Evolutionary conservation across 2,888 invertebrate genomes (phyloP).

Genomic region (Myopa tessellatipennis): DNA sequence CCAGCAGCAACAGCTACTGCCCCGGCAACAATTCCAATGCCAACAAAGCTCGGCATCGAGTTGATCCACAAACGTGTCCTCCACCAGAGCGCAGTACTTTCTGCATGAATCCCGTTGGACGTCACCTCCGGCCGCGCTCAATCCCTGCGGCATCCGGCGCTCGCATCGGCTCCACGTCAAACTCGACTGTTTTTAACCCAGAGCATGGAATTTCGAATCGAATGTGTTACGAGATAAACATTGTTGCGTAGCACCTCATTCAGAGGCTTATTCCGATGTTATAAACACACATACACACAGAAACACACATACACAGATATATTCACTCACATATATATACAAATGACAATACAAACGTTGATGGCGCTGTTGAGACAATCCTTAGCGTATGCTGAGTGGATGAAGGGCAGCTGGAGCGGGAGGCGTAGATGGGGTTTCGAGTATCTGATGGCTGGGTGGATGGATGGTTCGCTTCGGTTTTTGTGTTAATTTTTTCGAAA

Average conservation of each 20-base stretch:
- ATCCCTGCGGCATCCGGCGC: constrained; percentile 49
- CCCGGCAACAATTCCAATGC: constrained; percentile 23
- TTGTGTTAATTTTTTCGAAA: constrained; percentile 56
- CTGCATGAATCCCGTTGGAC: constrained; percentile 29
- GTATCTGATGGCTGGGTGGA: background rate
- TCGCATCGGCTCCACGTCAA: background rate
- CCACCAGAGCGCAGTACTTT: constrained; percentile 62
- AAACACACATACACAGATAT: constrained; percentile 10
- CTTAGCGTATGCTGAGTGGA: constrained; percentile 29
- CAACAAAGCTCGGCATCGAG: constrained; percentile 51
- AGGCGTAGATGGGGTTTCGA: background rate
- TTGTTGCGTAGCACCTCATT: constrained; percentile 54
- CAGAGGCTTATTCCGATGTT: constrained; percentile 42
- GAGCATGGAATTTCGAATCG: constrained; percentile 35
- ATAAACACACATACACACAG: constrained; percentile 30
- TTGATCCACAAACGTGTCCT: constrained; percentile 64
- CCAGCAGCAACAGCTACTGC: background rate
- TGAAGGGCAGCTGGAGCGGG: background rate
- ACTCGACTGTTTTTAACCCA: constrained; percentile 27
- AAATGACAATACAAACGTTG: constrained; percentile 25
- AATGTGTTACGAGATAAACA: constrained; percentile 43
- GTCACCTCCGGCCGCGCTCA: constrained; percentile 44
- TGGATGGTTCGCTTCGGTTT: constrained; percentile 28
- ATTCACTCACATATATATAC: constrained; percentile 3
- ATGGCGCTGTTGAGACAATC: constrained; percentile 30